phyloP scores from a whole-genome alignment of 2,797 vertebrate species.

The Fundulus diaphanus region DNA sequence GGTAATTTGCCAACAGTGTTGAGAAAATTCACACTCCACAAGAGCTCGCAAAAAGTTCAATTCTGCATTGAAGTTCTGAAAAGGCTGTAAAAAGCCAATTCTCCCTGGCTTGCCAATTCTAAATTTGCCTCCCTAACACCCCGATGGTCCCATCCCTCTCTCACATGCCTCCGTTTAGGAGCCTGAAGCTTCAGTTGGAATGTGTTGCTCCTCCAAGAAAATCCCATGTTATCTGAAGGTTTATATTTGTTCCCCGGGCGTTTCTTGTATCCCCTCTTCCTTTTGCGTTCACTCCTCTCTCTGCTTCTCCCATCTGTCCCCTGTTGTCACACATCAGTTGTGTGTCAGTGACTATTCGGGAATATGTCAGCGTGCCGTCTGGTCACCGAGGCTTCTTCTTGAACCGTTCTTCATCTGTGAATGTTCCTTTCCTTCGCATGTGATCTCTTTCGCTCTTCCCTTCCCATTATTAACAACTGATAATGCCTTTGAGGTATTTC shows the following conservation, averaged over 20 bases:
- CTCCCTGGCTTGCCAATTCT: background rate
- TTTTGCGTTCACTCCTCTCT: conserved; percentile 40
- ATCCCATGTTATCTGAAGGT: conserved; percentile 5
- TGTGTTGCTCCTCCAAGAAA: conserved; percentile 37
- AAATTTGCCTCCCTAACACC: background rate
- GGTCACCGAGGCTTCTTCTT: conserved; percentile 39
- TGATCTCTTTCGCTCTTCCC: conserved; percentile 1
- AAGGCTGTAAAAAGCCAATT: background rate
- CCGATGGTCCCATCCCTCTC: background rate
- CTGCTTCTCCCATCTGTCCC: conserved; percentile 49
- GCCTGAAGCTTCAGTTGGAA: conserved; percentile 4
- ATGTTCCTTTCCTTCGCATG: conserved; percentile 15
- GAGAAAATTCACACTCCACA: background rate
- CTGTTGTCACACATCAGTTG: conserved; percentile 52
- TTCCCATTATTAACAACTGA: conserved; percentile 51
- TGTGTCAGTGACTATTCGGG: conserved; percentile 44
- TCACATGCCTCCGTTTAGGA: background rate
- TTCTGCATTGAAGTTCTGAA: background rate
- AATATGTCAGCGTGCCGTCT: conserved; percentile 52
- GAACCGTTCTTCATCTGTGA: conserved; percentile 31
- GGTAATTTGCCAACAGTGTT: background rate
- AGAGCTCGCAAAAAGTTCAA: background rate
- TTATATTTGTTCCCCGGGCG: conserved; percentile 6
- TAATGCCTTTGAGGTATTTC: conserved; percentile 54
- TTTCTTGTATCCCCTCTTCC: conserved; percentile 5